Base-by-base conservation (phyloP, 2,888 invertebrate species). In the Melanchra persicariae region DNA sequence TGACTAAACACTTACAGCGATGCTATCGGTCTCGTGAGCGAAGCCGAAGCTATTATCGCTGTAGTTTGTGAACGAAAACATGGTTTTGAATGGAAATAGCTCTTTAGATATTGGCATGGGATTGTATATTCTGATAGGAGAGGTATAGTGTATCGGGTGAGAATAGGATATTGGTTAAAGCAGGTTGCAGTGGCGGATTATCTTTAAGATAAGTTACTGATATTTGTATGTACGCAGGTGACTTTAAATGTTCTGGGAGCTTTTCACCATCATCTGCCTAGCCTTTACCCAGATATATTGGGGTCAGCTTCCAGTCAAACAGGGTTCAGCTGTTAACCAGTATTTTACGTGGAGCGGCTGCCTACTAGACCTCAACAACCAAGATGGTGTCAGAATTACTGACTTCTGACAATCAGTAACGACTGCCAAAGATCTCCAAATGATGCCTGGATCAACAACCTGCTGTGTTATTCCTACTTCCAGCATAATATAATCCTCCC, bases 1-100 rank as follows among this genome's bases (percentile, higher is more conserved):
- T 71, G 69, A 81, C 85, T 85, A 88, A 88, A 90, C 89, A 88
- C 88, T 88, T 85, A 85, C 77, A 84, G 83, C 82, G 89, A 89
- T 88, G 84, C 80, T 86, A 90, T 90, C 90, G 64, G n/a, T 10
- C 73, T 57, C 55, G 72, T 74, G 75, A 87, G 84, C 83, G 84
- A 78, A 85, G 85, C 85, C 81, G 75, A 63, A 78, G 83, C 82
- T 83, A 78, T 78, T 81, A 84, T 81, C 82, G 64, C 57, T 19
- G 43, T 82, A 71, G 80, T 78, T 74, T 54, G 57, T 34, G 51
- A 52, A 57, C 73, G 75, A 77, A 80, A 79, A 77, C 79, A 77
- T 81, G 77, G 70, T 65, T 68, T 40, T 72, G 84, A 81, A 84
- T 83, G 83, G 81, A 81, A 77, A 78, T n/a, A 59, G 67, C 77